A percentile compares a stretch with the other conserved stretches of the same genome.
These are phyloP conservation scores for Epicampocera succincta DNA, from an alignment of 2,888 invertebrate species.

Conservation along the genomic window DNA sequence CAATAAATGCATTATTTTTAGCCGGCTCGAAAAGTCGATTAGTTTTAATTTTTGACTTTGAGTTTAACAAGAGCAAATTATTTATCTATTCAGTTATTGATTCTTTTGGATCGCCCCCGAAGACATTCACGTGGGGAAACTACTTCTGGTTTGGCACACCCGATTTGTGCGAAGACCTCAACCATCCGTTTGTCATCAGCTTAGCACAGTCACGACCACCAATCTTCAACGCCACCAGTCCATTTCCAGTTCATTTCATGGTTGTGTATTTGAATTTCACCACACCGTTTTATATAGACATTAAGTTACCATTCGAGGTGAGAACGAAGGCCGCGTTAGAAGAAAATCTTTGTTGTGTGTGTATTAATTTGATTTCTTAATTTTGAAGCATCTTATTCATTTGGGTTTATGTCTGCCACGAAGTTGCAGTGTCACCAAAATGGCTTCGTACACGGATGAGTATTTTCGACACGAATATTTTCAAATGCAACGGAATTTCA, in stretches of 20 bases:
- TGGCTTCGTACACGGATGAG: conserved; percentile 73
- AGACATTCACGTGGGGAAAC: conserved; percentile 75
- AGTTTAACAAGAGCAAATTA: no score
- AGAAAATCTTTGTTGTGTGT: neutral
- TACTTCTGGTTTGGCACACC: conserved; percentile 76
- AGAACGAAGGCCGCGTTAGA: neutral
- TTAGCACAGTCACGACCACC: conserved; percentile 65
- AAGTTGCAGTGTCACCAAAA: conserved; percentile 78
- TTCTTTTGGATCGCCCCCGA: conserved; percentile 74
- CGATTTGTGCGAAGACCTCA: conserved; percentile 74
- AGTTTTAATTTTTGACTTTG: no score
- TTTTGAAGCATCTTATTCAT: conserved; percentile 76
- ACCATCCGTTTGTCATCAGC: conserved; percentile 73
- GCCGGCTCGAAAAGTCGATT: no score
- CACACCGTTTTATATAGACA: conserved; percentile 74
- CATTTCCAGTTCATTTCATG: conserved; percentile 73
- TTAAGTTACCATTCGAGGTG: conserved; percentile 76
- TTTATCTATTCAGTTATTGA: conserved; percentile 73
- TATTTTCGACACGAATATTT: conserved; percentile 76
- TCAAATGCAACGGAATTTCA: conserved; percentile 76
- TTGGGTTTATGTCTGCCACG: conserved; percentile 82
- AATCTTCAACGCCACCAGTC: conserved; percentile 73
- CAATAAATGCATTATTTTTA: no score
- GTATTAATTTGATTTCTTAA: neutral
- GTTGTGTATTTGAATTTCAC: conserved; percentile 75